These are phyloP conservation scores for Pomacea canaliculata DNA, from an alignment of 2,888 invertebrate genomes.

Conservation along the genomic window DNA sequence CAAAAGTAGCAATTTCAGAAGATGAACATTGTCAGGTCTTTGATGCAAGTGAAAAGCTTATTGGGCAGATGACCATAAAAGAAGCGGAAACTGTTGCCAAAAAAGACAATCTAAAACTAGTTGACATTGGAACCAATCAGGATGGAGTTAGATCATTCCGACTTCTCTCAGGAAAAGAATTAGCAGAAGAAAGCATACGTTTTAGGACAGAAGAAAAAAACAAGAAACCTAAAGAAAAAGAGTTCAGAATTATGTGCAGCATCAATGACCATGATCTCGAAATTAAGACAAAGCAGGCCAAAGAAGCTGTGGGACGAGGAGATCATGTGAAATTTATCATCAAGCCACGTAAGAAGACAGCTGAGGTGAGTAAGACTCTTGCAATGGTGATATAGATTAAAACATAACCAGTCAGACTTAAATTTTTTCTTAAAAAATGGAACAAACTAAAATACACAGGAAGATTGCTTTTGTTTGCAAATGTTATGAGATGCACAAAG, in stretches of 20 bases:
- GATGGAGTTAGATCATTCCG: slow-evolving; percentile 19
- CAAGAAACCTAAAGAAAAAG: slow-evolving; percentile 30
- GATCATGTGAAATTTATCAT: slow-evolving; percentile 25
- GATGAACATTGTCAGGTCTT: slow-evolving; percentile 19
- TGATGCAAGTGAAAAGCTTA: slow-evolving; percentile 23
- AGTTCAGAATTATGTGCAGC: slow-evolving; percentile 23
- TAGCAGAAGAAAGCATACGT: slow-evolving; percentile 21
- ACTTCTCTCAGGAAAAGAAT: slow-evolving; percentile 31
- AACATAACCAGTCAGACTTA: not conserved
- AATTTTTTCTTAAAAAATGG: not conserved
- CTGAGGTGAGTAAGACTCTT: slow-evolving; percentile 11
- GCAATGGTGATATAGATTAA: not conserved
- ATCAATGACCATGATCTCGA: slow-evolving; percentile 35
- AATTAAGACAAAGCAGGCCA: slow-evolving; percentile 29
- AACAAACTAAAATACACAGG: too few relatives aligned
- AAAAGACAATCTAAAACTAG: slow-evolving; percentile 27
- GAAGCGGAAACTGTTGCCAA: slow-evolving; percentile 31
- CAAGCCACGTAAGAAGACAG: slow-evolving; percentile 6
- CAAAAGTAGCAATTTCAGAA: too few relatives aligned
- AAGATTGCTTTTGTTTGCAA: too few relatives aligned
- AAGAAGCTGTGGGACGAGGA: slow-evolving; percentile 24
- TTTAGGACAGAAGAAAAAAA: slow-evolving; percentile 22
- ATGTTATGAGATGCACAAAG: too few relatives aligned
- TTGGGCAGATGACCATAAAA: slow-evolving; percentile 25
- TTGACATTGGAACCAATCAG: slow-evolving; percentile 24